Conservation (phyloP, 92 coral and sea anemone species). For the Paragorgia papillata region DNA sequence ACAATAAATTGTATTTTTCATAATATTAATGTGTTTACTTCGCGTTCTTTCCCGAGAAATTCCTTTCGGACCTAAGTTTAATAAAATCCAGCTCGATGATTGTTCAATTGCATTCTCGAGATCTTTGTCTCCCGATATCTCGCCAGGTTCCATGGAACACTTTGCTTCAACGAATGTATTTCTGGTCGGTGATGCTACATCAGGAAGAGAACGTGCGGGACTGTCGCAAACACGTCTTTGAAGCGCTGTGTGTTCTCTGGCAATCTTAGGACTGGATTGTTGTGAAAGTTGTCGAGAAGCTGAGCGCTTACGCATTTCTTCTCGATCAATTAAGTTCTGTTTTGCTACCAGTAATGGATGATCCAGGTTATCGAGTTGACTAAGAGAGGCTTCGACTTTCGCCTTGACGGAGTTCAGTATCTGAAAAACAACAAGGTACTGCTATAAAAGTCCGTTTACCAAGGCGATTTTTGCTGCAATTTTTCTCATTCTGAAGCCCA, state of each 20-base stretch:
- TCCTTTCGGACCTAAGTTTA: constrained; percentile 41
- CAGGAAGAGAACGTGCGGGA: constrained; percentile 22
- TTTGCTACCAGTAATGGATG: constrained; percentile 80
- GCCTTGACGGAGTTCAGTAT: constrained; percentile 91
- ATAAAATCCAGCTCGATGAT: constrained; percentile 40
- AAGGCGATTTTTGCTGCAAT: too few relatives aligned
- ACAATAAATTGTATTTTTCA: constrained; percentile 93
- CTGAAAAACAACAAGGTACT: constrained; percentile 48
- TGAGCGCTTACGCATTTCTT: constrained; percentile 71
- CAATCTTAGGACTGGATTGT: constrained; percentile 59
- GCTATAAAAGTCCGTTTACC: too few relatives aligned
- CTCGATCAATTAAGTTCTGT: constrained; percentile 81
- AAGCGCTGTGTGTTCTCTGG: constrained; percentile 55
- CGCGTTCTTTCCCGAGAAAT: constrained; percentile 45
- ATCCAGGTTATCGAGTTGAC: constrained; percentile 74
- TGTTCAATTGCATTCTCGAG: constrained; percentile 34
- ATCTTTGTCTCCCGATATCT: constrained; percentile 13
- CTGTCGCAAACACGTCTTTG: constrained; percentile 21
- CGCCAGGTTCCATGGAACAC: neutral
- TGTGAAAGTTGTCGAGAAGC: constrained; percentile 45
- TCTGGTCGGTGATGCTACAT: constrained; percentile 30
- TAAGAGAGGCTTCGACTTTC: constrained; percentile 75
- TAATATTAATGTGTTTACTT: constrained; percentile 67
- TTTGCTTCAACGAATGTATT: constrained; percentile 35
- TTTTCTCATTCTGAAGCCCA: too few relatives aligned